Conservation (phyloP, 2,797 vertebrate genomes). For the Ibycter americanus region DNA sequence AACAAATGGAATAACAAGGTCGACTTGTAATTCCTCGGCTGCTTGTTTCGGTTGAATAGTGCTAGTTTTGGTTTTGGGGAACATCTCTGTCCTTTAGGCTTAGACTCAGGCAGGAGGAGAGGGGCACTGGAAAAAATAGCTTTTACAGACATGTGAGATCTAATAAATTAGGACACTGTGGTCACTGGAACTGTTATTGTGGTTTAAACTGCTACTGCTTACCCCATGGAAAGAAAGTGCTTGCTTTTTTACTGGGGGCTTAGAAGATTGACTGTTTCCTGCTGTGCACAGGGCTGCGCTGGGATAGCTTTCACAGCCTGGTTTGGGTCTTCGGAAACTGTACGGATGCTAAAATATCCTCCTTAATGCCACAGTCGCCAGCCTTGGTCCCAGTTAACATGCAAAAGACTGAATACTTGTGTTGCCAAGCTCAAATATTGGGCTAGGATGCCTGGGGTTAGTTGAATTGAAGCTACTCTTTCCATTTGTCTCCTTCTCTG, state of each 20-base stretch:
- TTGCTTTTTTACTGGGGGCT: conserved; percentile 20
- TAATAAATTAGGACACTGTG: conserved; percentile 25
- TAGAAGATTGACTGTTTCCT: conserved; percentile 35
- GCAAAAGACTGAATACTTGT: neutral
- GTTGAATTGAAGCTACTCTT: neutral
- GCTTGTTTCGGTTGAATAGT: neutral
- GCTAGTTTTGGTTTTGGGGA: neutral
- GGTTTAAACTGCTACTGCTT: conserved; percentile 45
- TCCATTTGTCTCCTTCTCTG: neutral
- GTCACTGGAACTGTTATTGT: conserved; percentile 52
- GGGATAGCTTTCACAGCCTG: neutral
- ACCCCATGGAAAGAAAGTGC: conserved; percentile 44
- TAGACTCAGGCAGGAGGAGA: neutral
- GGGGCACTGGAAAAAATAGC: neutral
- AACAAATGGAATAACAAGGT: neutral
- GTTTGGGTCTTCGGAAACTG: neutral
- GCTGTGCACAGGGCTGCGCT: neutral
- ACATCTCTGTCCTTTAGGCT: neutral
- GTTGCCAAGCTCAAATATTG: neutral
- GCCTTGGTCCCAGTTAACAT: neutral
- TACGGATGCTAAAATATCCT: neutral
- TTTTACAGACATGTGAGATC: neutral
- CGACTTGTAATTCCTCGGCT: neutral
- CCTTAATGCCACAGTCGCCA: neutral
- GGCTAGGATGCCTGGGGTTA: neutral